Conservation (phyloP, 2,888 invertebrate genomes). For the Drosophila austrosaltans region DNA sequence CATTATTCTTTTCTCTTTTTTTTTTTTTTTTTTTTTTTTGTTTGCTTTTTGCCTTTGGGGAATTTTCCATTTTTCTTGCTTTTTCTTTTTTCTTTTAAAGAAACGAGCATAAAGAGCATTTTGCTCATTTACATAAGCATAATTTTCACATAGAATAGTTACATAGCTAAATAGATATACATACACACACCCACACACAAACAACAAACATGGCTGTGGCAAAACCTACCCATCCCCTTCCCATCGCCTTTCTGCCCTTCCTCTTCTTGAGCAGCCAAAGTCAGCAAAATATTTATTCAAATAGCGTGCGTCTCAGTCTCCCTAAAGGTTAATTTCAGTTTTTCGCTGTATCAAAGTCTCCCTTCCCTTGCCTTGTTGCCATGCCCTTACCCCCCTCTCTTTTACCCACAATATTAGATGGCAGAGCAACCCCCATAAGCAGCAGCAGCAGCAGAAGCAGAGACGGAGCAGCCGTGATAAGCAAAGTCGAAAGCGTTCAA, state of each 20-base stretch:
- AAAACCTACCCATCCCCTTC: constrained; percentile 14
- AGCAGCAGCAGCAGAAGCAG: constrained; percentile 27
- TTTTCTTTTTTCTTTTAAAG: constrained; percentile 42
- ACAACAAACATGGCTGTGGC: constrained; percentile 14
- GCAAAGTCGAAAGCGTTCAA: constrained; percentile 75
- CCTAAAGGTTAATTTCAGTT: constrained; percentile 80
- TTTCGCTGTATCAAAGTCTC: constrained; percentile 54
- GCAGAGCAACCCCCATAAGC: constrained; percentile 60
- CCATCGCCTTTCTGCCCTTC: too few species aligned
- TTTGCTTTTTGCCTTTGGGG: constrained; percentile 14
- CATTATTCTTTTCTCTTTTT: background rate
- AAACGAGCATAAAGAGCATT: constrained; percentile 47
- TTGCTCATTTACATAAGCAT: constrained; percentile 79
- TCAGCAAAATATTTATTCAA: constrained; percentile 82
- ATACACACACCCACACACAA: constrained; percentile 28
- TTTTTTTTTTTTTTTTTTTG: background rate
- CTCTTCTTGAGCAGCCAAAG: constrained; percentile 55
- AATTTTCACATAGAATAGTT: constrained; percentile 80
- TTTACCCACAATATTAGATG: constrained; percentile 26
- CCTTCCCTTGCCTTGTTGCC: constrained; percentile 31
- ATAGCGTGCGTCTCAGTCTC: constrained; percentile 68
- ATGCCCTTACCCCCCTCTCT: constrained; percentile 31
- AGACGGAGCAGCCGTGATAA: constrained; percentile 60
- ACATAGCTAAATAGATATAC: constrained; percentile 52
- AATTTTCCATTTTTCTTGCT: constrained; percentile 15